Evolutionary conservation across 2,888 invertebrate genomes (phyloP).

Genomic region (Eupithecia centaureata): DNA sequence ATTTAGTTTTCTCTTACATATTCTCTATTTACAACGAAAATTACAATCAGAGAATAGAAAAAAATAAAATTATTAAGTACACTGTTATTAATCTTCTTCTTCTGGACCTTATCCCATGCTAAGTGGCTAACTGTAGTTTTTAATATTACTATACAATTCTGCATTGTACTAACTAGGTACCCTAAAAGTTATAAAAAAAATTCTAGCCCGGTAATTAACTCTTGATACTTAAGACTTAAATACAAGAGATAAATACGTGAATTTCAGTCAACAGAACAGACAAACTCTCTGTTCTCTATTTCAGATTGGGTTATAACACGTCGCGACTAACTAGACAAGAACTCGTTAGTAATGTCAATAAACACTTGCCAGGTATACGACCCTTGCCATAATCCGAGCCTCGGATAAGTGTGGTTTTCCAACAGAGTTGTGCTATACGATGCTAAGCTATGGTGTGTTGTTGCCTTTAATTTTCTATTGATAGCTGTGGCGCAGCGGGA

Average conservation of each 20-base stretch:
- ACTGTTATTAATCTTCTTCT: too few relatives aligned
- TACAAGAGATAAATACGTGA: background rate
- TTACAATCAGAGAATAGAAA: too few relatives aligned
- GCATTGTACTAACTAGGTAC: too few relatives aligned
- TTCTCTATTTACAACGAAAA: too few relatives aligned
- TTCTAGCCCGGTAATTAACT: background rate
- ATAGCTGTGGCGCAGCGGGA: too few relatives aligned
- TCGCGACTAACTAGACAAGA: slow-evolving; percentile 8
- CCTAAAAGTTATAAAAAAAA: too few relatives aligned
- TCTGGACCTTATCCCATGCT: too few relatives aligned
- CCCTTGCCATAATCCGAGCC: slow-evolving; percentile 19
- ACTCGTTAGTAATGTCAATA: slow-evolving; percentile 20
- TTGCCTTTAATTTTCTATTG: too few relatives aligned
- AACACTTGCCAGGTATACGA: slow-evolving; percentile 16
- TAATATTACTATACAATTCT: too few relatives aligned
- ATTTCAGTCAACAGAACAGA: background rate
- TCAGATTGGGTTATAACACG: background rate
- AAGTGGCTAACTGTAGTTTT: too few relatives aligned
- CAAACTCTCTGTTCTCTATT: background rate
- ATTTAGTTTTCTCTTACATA: too few relatives aligned
- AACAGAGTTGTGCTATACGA: background rate
- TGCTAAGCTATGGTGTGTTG: background rate
- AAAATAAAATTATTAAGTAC: too few relatives aligned
- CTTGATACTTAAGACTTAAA: background rate
- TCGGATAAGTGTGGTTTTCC: background rate